Conservation (phyloP, 30 jellyfish, hydroid and myxozoan genomes). For the Aurelia coerulea region DNA sequence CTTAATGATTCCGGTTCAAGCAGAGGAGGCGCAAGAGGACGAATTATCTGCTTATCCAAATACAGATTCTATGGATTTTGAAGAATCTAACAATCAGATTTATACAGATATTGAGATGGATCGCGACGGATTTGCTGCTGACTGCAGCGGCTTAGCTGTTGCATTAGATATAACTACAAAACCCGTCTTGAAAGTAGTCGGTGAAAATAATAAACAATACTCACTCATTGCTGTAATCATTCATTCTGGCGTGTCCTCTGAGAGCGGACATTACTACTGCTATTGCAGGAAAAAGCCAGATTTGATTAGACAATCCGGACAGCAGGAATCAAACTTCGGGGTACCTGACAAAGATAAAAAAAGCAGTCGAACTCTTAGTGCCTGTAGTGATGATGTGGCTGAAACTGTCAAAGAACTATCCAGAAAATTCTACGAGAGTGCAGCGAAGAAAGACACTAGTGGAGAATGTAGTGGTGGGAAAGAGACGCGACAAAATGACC, state of each 20-base stretch:
- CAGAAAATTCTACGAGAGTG: too few relatives aligned
- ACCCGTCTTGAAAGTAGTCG: slow-evolving; percentile 21
- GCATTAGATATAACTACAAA: background rate
- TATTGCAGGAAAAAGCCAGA: slow-evolving; percentile 30
- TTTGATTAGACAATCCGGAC: too few relatives aligned
- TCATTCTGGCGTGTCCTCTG: slow-evolving; percentile 91
- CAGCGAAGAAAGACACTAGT: too few relatives aligned
- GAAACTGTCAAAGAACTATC: too few relatives aligned
- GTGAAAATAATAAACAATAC: slow-evolving; percentile 24
- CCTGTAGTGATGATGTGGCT: too few relatives aligned
- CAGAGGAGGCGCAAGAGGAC: background rate
- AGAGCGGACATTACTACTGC: slow-evolving; percentile 91
- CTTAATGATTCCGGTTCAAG: slow-evolving; percentile 18
- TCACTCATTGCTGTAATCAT: slow-evolving; percentile 74
- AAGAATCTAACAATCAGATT: background rate
- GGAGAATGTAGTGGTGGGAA: too few relatives aligned
- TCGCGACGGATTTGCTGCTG: background rate
- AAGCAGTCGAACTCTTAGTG: too few relatives aligned
- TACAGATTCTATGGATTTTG: background rate
- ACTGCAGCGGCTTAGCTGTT: too few relatives aligned
- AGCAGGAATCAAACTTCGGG: too few relatives aligned
- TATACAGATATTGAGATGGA: background rate
- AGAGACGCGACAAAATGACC: too few relatives aligned
- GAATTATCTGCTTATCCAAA: background rate
- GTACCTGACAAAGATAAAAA: too few relatives aligned